Evolutionary conservation across 2,797 vertebrate genomes (phyloP), one percentile per base, ranked within the genome.

Genomic region (Peromyscus nudipes): DNA sequence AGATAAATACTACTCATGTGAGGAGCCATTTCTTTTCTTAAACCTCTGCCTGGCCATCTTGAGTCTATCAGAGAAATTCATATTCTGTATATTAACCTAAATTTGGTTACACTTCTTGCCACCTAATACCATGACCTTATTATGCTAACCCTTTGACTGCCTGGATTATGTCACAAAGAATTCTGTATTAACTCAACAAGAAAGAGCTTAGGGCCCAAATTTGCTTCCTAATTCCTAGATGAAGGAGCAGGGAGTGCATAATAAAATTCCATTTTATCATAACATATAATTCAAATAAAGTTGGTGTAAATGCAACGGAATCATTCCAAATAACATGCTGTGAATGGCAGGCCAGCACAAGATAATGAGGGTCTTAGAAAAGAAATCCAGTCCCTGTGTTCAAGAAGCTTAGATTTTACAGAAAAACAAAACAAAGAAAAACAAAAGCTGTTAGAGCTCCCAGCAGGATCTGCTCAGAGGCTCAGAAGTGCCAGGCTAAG

Each of bases 211-310:
- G 62, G 37, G 75, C 52, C 75, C 64, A 86, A 55, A 95, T 95
- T 95, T 91, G 21, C 75, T 92, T 97, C 27, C 52, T 96, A 94
- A 92, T 91, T 94, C 94, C 85, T 91, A 21, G 49, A 62, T 92
- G 52, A 27, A 37, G 6, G 37, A 69, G 29, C 92, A n/a, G n/a
- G 14, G 55, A 62, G 23, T 65, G 64, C 67, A 60, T 91, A 92
- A 92, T 96, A 71, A 84, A 92, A 57, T 97, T 95, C 81, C 79
- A 91, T 96, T 96, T 97, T 91, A 91, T 94, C 85, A 55, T 76
- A 64, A 31, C 37, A 21, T 89, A 80, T 92, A 97, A 94, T 82
- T 96, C 73, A 94, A 95, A 94, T 97, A 88, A 96, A 97, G 57
- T 90, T 79, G 37, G 19, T 89, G 29, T 95, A 95, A 91, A 93